phyloP scores from a whole-genome alignment of 2,797 vertebrate genomes.

The Pangasius djambal region DNA sequence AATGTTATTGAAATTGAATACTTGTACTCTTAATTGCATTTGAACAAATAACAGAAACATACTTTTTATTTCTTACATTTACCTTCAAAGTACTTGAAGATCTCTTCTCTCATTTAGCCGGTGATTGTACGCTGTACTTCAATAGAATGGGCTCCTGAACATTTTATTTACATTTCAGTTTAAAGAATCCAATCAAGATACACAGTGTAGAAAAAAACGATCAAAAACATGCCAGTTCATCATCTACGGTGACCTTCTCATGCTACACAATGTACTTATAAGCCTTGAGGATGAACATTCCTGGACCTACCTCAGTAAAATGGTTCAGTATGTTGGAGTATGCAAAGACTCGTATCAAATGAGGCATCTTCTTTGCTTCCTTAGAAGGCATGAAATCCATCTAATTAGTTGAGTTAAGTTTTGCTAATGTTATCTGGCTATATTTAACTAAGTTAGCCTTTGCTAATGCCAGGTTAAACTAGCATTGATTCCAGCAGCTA shows the following conservation, averaged over 20 bases:
- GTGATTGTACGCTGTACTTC: not conserved
- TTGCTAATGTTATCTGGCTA: not conserved
- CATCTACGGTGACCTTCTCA: not conserved
- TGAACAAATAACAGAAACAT: not conserved
- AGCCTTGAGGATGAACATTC: not conserved
- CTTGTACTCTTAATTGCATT: not conserved
- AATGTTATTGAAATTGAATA: not conserved
- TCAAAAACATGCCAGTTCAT: not conserved
- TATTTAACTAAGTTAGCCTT: not conserved
- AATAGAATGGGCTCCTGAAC: not conserved
- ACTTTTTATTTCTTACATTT: not conserved
- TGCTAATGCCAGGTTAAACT: not conserved
- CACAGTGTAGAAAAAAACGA: not conserved
- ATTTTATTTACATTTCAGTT: not conserved
- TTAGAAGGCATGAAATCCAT: not conserved
- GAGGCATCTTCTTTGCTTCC: not conserved
- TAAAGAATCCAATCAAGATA: not conserved
- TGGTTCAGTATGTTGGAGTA: not conserved
- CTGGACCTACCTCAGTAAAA: not conserved
- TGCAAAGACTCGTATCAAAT: not conserved
- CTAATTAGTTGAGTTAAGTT: not conserved
- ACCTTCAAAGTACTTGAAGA: not conserved
- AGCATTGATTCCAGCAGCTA: not conserved
- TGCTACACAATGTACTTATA: not conserved
- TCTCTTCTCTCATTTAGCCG: not conserved